These are phyloP conservation scores for Oncorhynchus masou DNA, from an alignment of 2,113 vertebrate genomes.

Conservation along the genomic window DNA sequence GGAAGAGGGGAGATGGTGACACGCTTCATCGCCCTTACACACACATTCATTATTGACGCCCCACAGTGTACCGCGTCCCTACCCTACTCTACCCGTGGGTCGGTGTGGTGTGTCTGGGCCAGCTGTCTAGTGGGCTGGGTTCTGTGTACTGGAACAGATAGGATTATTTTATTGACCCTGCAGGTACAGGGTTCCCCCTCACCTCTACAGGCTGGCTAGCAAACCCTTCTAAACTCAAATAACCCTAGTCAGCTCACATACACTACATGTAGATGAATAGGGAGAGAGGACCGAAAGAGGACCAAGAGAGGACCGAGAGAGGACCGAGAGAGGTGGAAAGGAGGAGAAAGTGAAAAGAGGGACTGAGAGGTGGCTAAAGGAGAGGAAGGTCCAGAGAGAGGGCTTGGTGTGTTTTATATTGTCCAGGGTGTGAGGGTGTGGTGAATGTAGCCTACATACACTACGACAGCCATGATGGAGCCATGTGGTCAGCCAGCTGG, in stretches of 20 bases:
- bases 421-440: too few relatives aligned
- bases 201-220: background rate
- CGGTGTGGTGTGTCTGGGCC: constrained; percentile 1
- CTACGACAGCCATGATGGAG: background rate
- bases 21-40: background rate
- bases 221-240: background rate
- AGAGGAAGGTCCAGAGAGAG: too few relatives aligned
- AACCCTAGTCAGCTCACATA: too few relatives aligned
- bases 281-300: too few relatives aligned
- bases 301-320: too few relatives aligned
- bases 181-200: background rate
- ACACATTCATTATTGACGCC: constrained; percentile 58
- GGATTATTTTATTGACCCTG: background rate
- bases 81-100: constrained; percentile 35
- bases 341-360: too few relatives aligned
- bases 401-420: too few relatives aligned
- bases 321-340: too few relatives aligned
- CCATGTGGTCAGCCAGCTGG: background rate
- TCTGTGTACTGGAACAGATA: background rate
- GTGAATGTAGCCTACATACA: too few relatives aligned
- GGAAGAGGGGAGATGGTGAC: background rate
- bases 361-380: too few relatives aligned
- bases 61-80: constrained; percentile 11
- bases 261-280: too few relatives aligned
- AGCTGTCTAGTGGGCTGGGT: background rate